Evolutionary conservation across 1,140 invertebrate genomes (phyloP), one percentile per base, ranked within the genome.

Genomic region (Amyelois transitella): DNA sequence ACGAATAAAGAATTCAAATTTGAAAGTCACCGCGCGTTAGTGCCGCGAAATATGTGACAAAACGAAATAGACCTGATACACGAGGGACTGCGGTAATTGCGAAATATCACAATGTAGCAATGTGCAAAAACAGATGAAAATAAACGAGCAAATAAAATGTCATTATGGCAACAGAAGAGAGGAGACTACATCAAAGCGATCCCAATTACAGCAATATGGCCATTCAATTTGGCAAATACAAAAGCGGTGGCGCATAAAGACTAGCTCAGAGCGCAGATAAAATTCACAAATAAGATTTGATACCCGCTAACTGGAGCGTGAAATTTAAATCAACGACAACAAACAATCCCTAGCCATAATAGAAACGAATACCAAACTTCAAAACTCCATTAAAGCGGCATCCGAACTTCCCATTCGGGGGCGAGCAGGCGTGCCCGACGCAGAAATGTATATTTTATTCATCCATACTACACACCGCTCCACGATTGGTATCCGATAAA

Each of bases 1-100:
- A 79, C 79, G 66, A 72, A 69, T 64, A 81, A 86, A 85, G 82
- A 85, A 85, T 88, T 81, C 75, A 83, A 84, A 80, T 86, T 80
- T 75, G 77, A 81, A 77, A 83, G 62, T 69, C 60, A 59, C 53
- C n/a, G n/a, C n/a, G n/a, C n/a, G n/a, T n/a, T 64, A 61, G 53
- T 73, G 73, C 67, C 73, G 75, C 73, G 70, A 85, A 83, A 86
- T 72, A 79, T 81, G 78, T 65, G 54, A 70, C 73, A 72, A 77
- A 80, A 77, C 73, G 76, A 81, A 79, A 77, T 72, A 77, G 60
- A 68, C 62, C 67, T 75, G 68, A 74, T 62, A 70, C 71, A 79
- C 32, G 32, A 38, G n/a, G 17, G 32, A 14, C 32, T 38, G 8
- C n/a, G 8, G n/a, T 38, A 12, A 38, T 38, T 38, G 17, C 32